Base-by-base conservation (phyloP, 1,140 invertebrate species). In the Heliconius hewitsoni region DNA sequence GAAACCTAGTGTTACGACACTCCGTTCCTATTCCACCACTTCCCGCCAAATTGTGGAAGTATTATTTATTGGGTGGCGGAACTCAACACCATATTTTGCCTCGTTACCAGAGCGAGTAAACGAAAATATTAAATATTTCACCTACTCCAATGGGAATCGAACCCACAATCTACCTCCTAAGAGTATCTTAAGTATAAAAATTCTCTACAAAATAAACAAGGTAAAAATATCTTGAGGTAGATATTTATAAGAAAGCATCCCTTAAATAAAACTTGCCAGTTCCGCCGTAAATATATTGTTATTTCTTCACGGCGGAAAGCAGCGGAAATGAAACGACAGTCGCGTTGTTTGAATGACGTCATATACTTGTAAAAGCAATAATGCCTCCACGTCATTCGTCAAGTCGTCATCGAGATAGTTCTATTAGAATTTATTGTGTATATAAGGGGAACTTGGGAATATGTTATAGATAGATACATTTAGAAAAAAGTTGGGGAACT, bases 291-390 rank as follows among this genome's bases (percentile, higher is more conserved):
- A 37, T 30, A 75, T 74, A 79, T 74, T 79, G 78, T 79, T 57
- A 79, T 55, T 79, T 42, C 60, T 52, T 70, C 57, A 30, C 60
- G 42, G 39, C 73, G n/a, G 34, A 77, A 50, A 50, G 57, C 66
- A 74, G 39, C 78, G 73, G 78, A 79, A 79, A 79, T 79, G 78
- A 79, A 79, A 79, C 73, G 78, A 23, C 52, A 42, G 30, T 27
- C 27, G 60, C 30, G 74, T 46, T 46, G 39, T 39, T 78, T 52
- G 42, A 78, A 78, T 73, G 76, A 73, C 76, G 76, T 77, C 39
- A 73, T 57, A 78, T 73, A 42, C 42, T 42, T 11, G 42, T 13
- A 78, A 57, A 78, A 72, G 71, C 50, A 73, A 78, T 78, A 27
- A 39, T 66, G 23, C 23, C 57, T 66, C 57, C 1, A 66, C 57